Conservation (phyloP, 2,113 vertebrate genomes). For the Oriolus oriolus region DNA sequence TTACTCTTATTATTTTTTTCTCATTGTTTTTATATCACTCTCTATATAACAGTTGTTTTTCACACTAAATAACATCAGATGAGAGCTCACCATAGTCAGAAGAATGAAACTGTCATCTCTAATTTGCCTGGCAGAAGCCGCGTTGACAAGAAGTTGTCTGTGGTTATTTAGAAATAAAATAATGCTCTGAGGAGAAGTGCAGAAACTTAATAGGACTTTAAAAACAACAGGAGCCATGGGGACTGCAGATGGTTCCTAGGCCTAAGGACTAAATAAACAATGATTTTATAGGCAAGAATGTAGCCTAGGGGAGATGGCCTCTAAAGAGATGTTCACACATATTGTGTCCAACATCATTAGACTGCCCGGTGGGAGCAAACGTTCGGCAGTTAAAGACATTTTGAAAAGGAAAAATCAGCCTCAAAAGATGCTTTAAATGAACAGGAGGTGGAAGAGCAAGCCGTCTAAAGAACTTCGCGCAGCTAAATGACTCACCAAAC, state of each 20-base stretch:
- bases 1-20: background rate
- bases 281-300: constrained; percentile 69
- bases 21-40: constrained; percentile 38
- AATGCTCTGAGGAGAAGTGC: constrained; percentile 73
- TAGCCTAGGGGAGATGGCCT: constrained; percentile 70
- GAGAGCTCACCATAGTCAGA: constrained; percentile 37
- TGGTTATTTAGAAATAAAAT: constrained; percentile 77
- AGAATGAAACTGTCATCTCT: constrained; percentile 68
- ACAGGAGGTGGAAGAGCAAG: constrained; percentile 43
- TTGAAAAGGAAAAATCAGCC: constrained; percentile 47
- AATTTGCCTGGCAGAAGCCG: constrained; percentile 45
- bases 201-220: constrained; percentile 79
- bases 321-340: constrained; percentile 63
- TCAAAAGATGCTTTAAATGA: constrained; percentile 56
- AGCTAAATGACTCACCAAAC: constrained; percentile 39
- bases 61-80: constrained; percentile 52
- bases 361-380: constrained; percentile 64
- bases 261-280: constrained; percentile 69
- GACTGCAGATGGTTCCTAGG: constrained; percentile 76
- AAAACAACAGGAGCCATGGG: constrained; percentile 75
- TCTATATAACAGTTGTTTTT: constrained; percentile 45
- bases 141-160: constrained; percentile 50
- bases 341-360: constrained; percentile 79
- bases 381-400: constrained; percentile 51
- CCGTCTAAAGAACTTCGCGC: background rate